Evolutionary conservation across 2,797 vertebrate species (phyloP).

Genomic region (Pelobates cultripes): DNA sequence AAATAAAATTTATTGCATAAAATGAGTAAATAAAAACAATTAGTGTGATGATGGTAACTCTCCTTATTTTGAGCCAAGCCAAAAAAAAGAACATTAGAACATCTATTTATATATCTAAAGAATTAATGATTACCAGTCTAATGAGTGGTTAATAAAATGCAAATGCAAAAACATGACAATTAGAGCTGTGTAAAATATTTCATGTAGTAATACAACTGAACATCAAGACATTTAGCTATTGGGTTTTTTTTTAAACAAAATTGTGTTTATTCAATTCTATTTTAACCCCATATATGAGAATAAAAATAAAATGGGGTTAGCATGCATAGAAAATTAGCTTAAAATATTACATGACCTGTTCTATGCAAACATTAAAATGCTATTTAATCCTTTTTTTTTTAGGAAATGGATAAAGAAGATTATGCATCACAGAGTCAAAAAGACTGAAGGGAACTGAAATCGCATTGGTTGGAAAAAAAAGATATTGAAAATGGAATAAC

Average conservation of each 20-base stretch:
- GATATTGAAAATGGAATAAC: slow-evolving; percentile 44
- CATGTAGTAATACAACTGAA: not conserved
- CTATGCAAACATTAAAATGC: not conserved
- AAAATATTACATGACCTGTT: too few species aligned
- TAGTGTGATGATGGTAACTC: not conserved
- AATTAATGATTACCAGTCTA: not conserved
- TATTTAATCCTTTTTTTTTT: not conserved
- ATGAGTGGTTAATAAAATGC: slow-evolving; percentile 43
- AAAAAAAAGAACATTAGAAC: not conserved
- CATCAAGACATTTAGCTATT: too few species aligned
- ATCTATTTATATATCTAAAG: not conserved
- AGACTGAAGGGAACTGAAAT: slow-evolving; percentile 14
- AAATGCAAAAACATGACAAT: slow-evolving; percentile 33
- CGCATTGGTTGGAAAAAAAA: not conserved
- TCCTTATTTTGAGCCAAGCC: slow-evolving; percentile 1
- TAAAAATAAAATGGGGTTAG: too few species aligned
- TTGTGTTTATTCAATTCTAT: too few species aligned
- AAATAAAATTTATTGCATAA: not conserved
- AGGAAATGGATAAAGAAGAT: not conserved
- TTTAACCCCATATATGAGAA: too few species aligned
- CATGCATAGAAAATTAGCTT: too few species aligned
- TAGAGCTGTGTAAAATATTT: slow-evolving; percentile 51
- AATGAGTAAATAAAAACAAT: slow-evolving; percentile 14
- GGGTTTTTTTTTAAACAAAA: too few species aligned
- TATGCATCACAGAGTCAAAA: not conserved